phyloP scores from a whole-genome alignment of 2,113 vertebrate genomes.

The Myxocyprinus asiaticus region DNA sequence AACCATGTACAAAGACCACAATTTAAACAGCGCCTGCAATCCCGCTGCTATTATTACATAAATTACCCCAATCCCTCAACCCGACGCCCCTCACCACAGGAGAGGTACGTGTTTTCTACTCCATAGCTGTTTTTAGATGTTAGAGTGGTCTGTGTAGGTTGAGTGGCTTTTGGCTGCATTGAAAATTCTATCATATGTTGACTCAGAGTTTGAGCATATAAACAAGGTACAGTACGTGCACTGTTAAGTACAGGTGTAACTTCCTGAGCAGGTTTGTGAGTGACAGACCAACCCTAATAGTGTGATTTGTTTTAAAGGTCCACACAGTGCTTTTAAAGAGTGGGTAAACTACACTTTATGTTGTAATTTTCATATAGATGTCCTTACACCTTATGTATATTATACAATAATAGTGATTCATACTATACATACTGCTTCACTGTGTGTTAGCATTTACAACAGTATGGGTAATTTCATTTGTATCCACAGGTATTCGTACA shows the following conservation, averaged over 20 bases:
- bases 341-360: not conserved
- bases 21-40: conserved; percentile 68
- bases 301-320: not conserved
- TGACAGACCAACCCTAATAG: not conserved
- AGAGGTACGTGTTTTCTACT: conserved; percentile 29
- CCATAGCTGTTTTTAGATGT: conserved; percentile 40
- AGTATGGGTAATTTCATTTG: not conserved
- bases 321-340: not conserved
- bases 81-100: conserved; percentile 43
- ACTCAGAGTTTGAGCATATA: conserved; percentile 42
- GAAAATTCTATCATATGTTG: conserved; percentile 61
- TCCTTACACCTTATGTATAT: not conserved
- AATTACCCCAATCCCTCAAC: conserved; percentile 54
- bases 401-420: not conserved
- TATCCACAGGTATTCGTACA: too few relatives aligned
- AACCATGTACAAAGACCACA: conserved; percentile 62
- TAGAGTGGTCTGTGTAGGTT: conserved; percentile 52
- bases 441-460: not conserved
- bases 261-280: not conserved
- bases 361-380: not conserved
- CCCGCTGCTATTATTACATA: conserved; percentile 58
- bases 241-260: conserved; percentile 7
- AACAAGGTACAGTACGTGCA: conserved; percentile 20
- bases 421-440: not conserved
- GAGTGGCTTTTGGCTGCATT: conserved; percentile 19